Conservation (phyloP, 2,888 invertebrate species). For the Cryptocheilus praepositus region DNA sequence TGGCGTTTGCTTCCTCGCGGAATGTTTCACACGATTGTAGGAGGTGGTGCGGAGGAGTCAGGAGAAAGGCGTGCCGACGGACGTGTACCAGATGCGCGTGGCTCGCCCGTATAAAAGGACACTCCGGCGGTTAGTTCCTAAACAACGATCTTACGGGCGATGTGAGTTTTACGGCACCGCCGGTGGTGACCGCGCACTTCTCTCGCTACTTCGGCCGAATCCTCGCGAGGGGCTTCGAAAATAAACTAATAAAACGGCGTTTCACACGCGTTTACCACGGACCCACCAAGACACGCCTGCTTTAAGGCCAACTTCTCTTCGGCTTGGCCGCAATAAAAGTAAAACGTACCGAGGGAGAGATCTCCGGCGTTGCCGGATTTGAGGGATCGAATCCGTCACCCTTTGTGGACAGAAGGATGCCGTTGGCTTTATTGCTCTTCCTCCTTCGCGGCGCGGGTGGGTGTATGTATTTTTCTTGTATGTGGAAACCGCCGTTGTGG, state of each 20-base stretch:
- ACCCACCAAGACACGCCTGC: constrained; percentile 9
- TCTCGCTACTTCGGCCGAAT: constrained; percentile 10
- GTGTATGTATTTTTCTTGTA: constrained; percentile 20
- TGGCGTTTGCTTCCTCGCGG: too few relatives aligned
- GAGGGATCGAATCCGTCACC: constrained; percentile 53
- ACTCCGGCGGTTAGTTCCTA: constrained; percentile 44
- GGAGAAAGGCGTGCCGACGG: too few relatives aligned
- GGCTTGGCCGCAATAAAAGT: constrained; percentile 49
- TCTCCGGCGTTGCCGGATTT: constrained; percentile 43
- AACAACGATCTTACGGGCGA: constrained; percentile 33
- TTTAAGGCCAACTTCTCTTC: constrained; percentile 13
- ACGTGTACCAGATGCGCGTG: neutral
- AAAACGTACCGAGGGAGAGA: constrained; percentile 33
- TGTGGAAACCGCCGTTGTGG: constrained; percentile 41
- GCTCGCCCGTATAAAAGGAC: constrained; percentile 30
- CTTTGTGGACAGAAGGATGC: constrained; percentile 54
- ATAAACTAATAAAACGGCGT: constrained; percentile 65
- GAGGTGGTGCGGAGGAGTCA: too few relatives aligned
- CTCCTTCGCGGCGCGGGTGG: constrained; percentile 14
- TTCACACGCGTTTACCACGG: constrained; percentile 52
- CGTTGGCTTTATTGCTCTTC: constrained; percentile 48
- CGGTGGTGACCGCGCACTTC: constrained; percentile 31
- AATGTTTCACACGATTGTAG: too few relatives aligned
- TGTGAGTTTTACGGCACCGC: constrained; percentile 40
- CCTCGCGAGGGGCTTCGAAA: constrained; percentile 51